Evolutionary conservation across 2,113 vertebrate genomes (phyloP), one percentile per base, ranked within the genome.

Genomic region (Euleptes europaea): DNA sequence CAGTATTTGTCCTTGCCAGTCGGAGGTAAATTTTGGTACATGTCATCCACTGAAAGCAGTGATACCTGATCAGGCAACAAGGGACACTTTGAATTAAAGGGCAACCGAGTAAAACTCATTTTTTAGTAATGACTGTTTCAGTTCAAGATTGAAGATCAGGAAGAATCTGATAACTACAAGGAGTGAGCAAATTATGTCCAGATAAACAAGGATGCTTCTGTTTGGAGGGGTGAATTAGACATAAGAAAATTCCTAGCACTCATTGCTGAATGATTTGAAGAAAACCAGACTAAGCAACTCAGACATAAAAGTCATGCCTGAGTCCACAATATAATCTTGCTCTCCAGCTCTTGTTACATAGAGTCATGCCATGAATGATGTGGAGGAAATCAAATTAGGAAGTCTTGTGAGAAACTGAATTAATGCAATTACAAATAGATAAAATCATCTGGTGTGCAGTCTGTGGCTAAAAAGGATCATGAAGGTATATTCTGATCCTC

Each of bases 41-140:
- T 98, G 80, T 98, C 97, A 23, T 98, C 98, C 89, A 98, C 97
- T 0, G 98, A 97, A 13, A 98, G 92, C 94, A 98, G 96, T 0
- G 98, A 98, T 72, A 98, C 98, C 97, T 98, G 69, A 12, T 23
- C 66, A 72, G 0, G 0, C n/a, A 78, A 83, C n/a, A 74, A 12
- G 33, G 28, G 42, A 28, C 10, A 15, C 9, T 70, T 78, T 2
- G 19, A 19, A 70, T 35, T 10, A 3, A 47, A 47, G 40, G 5
- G 44, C 3, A 78, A 23, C 42, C 65, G 19, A 21, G 44, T 38
- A 49, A 80, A 38, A 63, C 26, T 21, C 3, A 35, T 78, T 9
- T 3, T 19, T 63, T 63, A 33, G 4, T 78, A 1, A 66, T 35
- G 7, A 19, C 8, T 77, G 23, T 33, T 84, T 66, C 38, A 69